Evolutionary conservation across 2,113 vertebrate species (phyloP), one percentile per base, ranked within the genome.

Genomic region (Phalacrocorax aristotelis): DNA sequence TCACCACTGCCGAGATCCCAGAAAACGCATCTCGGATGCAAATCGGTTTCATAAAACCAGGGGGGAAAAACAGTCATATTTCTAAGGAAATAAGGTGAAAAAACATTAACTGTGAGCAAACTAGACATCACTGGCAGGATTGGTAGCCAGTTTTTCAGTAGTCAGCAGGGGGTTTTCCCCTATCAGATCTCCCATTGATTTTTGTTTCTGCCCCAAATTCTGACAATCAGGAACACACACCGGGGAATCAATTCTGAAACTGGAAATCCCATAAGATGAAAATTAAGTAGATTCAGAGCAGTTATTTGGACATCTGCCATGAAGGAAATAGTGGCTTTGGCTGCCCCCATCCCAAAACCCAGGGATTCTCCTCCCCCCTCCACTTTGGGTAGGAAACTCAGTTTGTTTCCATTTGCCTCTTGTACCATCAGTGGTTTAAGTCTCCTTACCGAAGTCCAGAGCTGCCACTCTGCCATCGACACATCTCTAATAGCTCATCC

Each of bases 281-380:
- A 87, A 90, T n/a, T 15, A 86, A 97, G 83, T 76, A 94, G 70
- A 70, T 93, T 95, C 90, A 89, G 86, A 95, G 85, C 84, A 68
- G 76, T n/a, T 72, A 36, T 26, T 54, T 89, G 87, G 90, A 87
- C 3, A 11, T 5, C n/a, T 55, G 20, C 80, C 55, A 32, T 14
- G 42, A 78, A 94, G 87, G 91, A 95, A 96, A 86, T 71, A 83
- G 16, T 86, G 90, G 21, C 23, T 82, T 71, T 70, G 46, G 30
- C 44, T 85, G 10, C 34, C 25, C 22, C 22, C 11, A 5, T 18
- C 14, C 54, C 57, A 66, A 25, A 57, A 7, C 36, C 15, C 70
- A 57, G 34, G 6, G 17, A n/a, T 38, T 38, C 11, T 42, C 30
- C 30, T 23, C 10, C 13, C 27, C 30, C 7, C 17, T 12, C 34